phyloP scores from a whole-genome alignment of 2,797 vertebrate species.

The Phrynocephalus vlangalii region DNA sequence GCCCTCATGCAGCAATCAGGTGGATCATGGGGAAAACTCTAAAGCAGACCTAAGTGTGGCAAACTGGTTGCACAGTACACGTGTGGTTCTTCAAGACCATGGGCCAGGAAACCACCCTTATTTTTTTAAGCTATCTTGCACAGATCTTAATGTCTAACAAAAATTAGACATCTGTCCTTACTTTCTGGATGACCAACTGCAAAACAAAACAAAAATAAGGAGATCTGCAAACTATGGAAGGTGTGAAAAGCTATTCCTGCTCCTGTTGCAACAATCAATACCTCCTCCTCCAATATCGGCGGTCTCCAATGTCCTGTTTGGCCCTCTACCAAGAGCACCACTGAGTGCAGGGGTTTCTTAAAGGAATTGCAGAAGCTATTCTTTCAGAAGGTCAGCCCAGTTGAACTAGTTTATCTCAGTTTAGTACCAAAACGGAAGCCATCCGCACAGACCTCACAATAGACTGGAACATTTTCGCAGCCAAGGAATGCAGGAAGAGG shows the following conservation, averaged over 20 bases:
- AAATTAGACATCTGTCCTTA: background rate
- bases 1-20: no score
- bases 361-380: background rate
- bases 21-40: no score
- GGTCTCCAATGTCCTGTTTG: background rate
- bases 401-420: background rate
- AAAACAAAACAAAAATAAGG: no score
- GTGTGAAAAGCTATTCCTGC: no score
- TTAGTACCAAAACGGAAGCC: slow-evolving; percentile 22
- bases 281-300: no score
- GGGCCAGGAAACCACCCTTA: no score
- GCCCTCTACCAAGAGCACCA: background rate
- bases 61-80: background rate
- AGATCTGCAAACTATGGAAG: no score
- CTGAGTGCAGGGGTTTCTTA: background rate
- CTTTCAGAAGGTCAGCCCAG: background rate
- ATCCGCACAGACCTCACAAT: slow-evolving; percentile 8
- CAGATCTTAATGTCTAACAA: background rate
- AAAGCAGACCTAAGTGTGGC: no score
- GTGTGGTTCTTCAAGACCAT: background rate
- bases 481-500: rapidly evolving
- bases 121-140: no score
- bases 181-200: no score
- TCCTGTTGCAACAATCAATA: no score
- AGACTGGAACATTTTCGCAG: background rate